Base-by-base conservation (phyloP, 2,888 invertebrate species). In the Caenorhabditis uteleia region DNA sequence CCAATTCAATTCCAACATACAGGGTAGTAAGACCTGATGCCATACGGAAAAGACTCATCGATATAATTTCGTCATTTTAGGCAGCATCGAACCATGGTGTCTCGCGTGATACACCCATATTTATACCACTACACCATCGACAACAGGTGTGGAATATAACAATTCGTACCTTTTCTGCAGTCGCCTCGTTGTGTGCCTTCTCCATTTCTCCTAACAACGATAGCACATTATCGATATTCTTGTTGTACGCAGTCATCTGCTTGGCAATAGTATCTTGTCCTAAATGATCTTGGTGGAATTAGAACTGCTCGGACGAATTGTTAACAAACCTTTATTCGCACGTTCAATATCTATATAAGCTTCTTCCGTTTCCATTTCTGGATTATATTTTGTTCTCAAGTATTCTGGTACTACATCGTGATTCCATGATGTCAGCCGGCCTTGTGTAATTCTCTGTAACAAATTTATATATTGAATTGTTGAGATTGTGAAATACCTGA, bases 401-500 rank as follows among this genome's bases (percentile, higher is more conserved):
- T 74, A 79, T 43, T 75, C 75, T 1, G 80, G 81, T 2, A 78
- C 77, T 20, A 78, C 57, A 27, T 78, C 80, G 62, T 81, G 81
- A 47, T 77, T 75, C 72, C 77, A 81, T 6, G 69, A 70, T 14
- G 53, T 47, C 23, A 81, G 61, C 3, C 81, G 72, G 16, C 51
- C 49, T 44, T 78, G 68, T 4, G 78, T 77, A 34, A 62, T 40
- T 48, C 60, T 55, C 78, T 79, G 42, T 34, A 75, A 49, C 36
- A 40, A n/a, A 46, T 21, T 3, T 5, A 16, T 26, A 26, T 16
- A 43, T 2, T 6, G 16, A 26, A 12, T n/a, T 14, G 16, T 44
- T 44, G 10, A 12, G 18, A 38, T 16, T 38, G 6, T 10, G 31
- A 5, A 20, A 27, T 18, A 72, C 72, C 60, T 55, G 51, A 6